Base-by-base conservation (phyloP, 1,140 invertebrate genomes). In the Drosophila orosa region DNA sequence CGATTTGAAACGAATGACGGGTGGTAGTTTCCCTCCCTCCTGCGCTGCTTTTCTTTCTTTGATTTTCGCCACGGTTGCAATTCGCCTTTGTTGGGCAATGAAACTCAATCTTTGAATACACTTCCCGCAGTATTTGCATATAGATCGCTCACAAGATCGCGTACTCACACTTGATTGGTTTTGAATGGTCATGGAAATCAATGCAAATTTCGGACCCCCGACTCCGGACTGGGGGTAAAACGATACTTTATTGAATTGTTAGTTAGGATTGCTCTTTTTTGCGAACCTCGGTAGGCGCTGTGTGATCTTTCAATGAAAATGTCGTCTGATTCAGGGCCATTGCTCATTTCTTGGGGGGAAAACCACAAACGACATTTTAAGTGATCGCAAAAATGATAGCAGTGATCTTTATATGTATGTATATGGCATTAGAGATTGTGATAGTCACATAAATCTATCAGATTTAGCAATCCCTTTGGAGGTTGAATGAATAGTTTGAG, bases 31-130 rank as follows among this genome's bases (percentile, higher is more conserved):
- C 17, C 48, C 62, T 55, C 15, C 29, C 35, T 40, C n/a, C 31
- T 37, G 60, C 25, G 35, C 47, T 22, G 39, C 42, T 61, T 58
- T 45, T 33, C 66, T 58, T 52, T 74, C 62, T 47, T 83, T 12
- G 52, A 58, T 52, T 79, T 87, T 87, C 76, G 79, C 84, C 72
- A 87, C 84, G 84, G 83, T 83, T 87, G 83, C 83, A 87, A 83
- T 83, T 87, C 50, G 6, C 54, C 39, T 48, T 87, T 79, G 76
- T 89, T 83, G 74, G 45, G 84, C 83, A 83, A 76, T 83, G 76
- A 86, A 87, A 86, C 71, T 68, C 56, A 78, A 86, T 86, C 78
- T 62, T 81, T 78, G 42, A 56, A 22, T 19, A 58, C 29, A 71
- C 65, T 58, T 44, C 25, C 31, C 54, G 50, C 27, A 33, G 29